Percentiles rank a stretch among this genome's conserved stretches.
These are phyloP conservation scores for Megamerina dolium DNA, from an alignment of 2,888 invertebrate genomes.

Conservation along the genomic window DNA sequence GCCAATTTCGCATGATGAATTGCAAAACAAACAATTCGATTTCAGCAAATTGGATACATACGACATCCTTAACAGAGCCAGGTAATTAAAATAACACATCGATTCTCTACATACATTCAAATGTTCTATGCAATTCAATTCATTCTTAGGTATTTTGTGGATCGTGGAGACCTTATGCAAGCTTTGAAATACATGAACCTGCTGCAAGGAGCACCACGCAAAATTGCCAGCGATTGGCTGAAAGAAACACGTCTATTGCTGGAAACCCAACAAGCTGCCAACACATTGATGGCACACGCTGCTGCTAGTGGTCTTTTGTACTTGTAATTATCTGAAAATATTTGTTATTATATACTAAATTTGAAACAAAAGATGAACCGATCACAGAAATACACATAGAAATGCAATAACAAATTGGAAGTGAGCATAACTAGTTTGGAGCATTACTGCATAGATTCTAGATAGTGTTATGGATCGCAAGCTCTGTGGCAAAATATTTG, in stretches of 20 bases:
- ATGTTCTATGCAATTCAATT: background rate
- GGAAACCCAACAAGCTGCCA: conserved; percentile 86
- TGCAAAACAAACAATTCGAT: conserved; percentile 67
- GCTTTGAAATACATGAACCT: conserved; percentile 83
- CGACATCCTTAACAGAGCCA: conserved; percentile 83
- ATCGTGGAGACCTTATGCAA: conserved; percentile 79
- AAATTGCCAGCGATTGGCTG: conserved; percentile 81
- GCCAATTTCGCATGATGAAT: conserved; percentile 66
- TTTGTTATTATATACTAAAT: conserved; percentile 6
- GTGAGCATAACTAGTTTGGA: background rate
- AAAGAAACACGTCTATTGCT: conserved; percentile 73
- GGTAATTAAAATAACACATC: conserved; percentile 51
- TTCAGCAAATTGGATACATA: conserved; percentile 73
- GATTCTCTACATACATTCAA: background rate
- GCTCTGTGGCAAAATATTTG: background rate
- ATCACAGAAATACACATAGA: too few relatives aligned
- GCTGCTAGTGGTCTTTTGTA: conserved; percentile 58
- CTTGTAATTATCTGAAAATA: conserved; percentile 40
- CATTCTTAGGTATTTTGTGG: conserved; percentile 68
- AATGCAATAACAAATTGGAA: too few relatives aligned
- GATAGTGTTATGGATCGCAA: too few relatives aligned
- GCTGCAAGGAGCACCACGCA: conserved; percentile 79
- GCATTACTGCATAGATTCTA: background rate
- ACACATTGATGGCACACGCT: conserved; percentile 83
- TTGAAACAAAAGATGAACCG: too few relatives aligned